Conservation (phyloP, 1,140 invertebrate species). For the Argopecten irradians region DNA sequence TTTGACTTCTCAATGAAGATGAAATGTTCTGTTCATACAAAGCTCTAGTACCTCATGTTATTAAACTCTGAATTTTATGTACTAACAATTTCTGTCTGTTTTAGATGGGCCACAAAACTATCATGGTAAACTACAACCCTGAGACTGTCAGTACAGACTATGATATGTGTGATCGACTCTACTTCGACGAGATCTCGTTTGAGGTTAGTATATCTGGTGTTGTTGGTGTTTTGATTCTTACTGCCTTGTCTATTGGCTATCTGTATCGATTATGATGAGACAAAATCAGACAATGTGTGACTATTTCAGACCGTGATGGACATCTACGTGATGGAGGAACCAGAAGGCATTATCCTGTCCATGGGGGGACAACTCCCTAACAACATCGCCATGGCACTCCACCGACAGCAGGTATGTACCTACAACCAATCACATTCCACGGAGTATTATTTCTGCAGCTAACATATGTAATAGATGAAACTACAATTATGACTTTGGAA, state of each 20-base stretch:
- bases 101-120: constrained; percentile 83
- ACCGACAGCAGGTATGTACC: constrained; percentile 79
- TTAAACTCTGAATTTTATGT: too few relatives aligned
- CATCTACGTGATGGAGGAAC: constrained; percentile 95
- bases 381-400: constrained; percentile 98
- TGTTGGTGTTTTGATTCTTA: too few relatives aligned
- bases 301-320: constrained; percentile 92
- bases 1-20: too few relatives aligned
- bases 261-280: not conserved
- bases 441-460: too few relatives aligned
- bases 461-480: too few relatives aligned
- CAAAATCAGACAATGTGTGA: not conserved
- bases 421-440: not conserved
- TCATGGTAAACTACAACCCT: constrained; percentile 99
- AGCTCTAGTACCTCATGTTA: too few relatives aligned
- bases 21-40: too few relatives aligned
- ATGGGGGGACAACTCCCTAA: constrained; percentile 99
- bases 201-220: constrained; percentile 81
- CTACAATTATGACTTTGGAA: too few relatives aligned
- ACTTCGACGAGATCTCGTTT: constrained; percentile 99
- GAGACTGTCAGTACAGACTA: constrained; percentile 99
- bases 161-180: constrained; percentile 98
- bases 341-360: constrained; percentile 95
- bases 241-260: too few relatives aligned
- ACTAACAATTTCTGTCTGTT: constrained; percentile 32